Evolutionary conservation across 2,797 vertebrate species (phyloP).

Genomic region (Cirrhinus mrigala): DNA sequence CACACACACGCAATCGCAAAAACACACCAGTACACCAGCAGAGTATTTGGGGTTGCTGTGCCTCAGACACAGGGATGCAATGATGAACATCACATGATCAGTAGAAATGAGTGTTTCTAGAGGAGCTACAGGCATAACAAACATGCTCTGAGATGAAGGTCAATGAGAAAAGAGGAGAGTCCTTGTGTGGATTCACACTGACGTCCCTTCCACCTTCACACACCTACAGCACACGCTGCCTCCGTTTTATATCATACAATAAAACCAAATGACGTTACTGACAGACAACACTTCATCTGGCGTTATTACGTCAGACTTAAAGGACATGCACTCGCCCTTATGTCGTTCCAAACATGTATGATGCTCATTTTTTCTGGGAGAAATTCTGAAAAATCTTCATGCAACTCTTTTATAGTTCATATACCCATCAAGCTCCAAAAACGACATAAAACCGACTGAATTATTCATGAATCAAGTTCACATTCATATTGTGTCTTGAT

Average conservation of each 20-base stretch:
- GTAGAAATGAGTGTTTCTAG: slow-evolving; percentile 7
- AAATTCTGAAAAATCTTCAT: not conserved
- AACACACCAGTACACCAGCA: slow-evolving; percentile 50
- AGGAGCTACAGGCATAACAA: slow-evolving; percentile 59
- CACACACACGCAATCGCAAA: slow-evolving; percentile 68
- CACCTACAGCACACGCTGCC: not conserved
- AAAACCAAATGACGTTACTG: not conserved
- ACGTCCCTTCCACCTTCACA: not conserved
- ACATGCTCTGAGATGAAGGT: slow-evolving; percentile 61
- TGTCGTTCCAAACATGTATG: not conserved
- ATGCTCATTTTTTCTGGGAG: not conserved
- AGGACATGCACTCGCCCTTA: not conserved
- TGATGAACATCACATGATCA: slow-evolving; percentile 37
- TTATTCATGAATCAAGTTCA: not conserved
- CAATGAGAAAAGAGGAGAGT: slow-evolving; percentile 42
- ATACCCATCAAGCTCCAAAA: not conserved
- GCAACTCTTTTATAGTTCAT: not conserved
- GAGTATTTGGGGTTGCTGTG: not conserved
- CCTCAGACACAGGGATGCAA: not conserved
- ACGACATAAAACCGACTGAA: not conserved
- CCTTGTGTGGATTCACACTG: slow-evolving; percentile 74
- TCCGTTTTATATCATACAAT: not conserved
- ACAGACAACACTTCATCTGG: not conserved
- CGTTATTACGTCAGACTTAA: not conserved
- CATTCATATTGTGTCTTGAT: not conserved